Evolutionary conservation across 2,113 vertebrate species (phyloP), one percentile per base, ranked within the genome.

Genomic region (Carassius gibelio): DNA sequence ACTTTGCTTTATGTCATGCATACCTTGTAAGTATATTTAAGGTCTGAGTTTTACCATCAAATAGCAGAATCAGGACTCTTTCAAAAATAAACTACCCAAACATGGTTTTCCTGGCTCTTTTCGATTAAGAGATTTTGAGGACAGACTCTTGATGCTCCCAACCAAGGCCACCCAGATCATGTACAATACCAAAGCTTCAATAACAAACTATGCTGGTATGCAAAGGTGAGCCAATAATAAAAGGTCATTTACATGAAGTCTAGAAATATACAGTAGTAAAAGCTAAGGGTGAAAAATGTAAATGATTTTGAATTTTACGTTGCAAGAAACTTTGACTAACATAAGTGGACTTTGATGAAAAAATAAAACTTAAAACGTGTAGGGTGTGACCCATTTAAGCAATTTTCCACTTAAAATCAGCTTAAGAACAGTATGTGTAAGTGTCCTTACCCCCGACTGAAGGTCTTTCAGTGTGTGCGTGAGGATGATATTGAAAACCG

Each of bases 401-500:
- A 50, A 72, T 38, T 72, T 81, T 57, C 26, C 19, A 57, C 66
- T 68, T 52, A 11, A 66, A 81, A 66, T 48, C 34, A 79, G 17
- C 15, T 48, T 75, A 17, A 36, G 21, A 84, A 85, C 30, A 75
- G 19, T 52, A 21, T 77, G 50, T 64, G 69, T n/a, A 52, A 13
- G 64, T 81, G 83, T 34, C 61, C 96, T 95, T 91, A 99, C 98
- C 96, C 96, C 97, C 75, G 98, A 99, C 5, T 96, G 91, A 36
- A 96, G 90, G 71, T 99, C 98, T 10, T 92, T 96, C 6, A 99
- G 94, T 0, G 97, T 99, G 90, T 99, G 98, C 0, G 97, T 99
- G 88, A 99, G 97, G 92, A 96, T 99, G 88, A 99, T 99, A 91
- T 98, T 99, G 95, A 99, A 99, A 88, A 99, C 98, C 0, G 96